Evolutionary conservation across 2,113 vertebrate species (phyloP).

Genomic region (Xyliphius kryptos): DNA sequence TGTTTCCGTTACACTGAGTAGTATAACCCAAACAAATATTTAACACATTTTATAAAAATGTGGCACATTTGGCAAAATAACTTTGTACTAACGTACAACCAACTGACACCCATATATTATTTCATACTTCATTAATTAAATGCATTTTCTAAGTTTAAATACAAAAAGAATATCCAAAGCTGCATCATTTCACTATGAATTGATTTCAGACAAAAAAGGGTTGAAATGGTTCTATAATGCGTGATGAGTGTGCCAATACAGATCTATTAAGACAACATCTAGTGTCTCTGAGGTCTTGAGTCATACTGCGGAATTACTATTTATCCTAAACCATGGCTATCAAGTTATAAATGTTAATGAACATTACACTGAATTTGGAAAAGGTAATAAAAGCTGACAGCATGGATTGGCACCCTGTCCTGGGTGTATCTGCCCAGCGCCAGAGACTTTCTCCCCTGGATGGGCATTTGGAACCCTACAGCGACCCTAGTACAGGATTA

Average conservation of each 20-base stretch:
- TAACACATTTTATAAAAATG: conserved; percentile 32
- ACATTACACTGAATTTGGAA: background rate
- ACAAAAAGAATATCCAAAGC: background rate
- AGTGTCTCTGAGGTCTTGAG: too few species aligned
- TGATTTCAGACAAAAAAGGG: background rate
- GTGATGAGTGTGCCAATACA: background rate
- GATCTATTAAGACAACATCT: background rate
- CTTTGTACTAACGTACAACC: conserved; percentile 15
- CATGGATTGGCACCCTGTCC: too few species aligned
- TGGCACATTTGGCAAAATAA: conserved; percentile 40
- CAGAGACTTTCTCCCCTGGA: too few species aligned
- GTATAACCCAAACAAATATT: conserved; percentile 4
- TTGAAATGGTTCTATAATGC: background rate
- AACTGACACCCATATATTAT: background rate
- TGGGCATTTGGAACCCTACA: too few species aligned
- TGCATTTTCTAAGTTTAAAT: background rate
- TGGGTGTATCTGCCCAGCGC: too few species aligned
- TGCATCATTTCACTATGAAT: background rate
- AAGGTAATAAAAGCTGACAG: background rate
- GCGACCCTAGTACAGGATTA: too few species aligned
- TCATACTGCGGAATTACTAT: too few species aligned
- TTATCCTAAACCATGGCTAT: too few species aligned
- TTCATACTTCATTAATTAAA: background rate
- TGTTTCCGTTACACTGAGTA: background rate
- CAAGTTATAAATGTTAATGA: background rate